Evolutionary conservation across 2,797 vertebrate species (phyloP).

Genomic region (Rhincodon typus): DNA sequence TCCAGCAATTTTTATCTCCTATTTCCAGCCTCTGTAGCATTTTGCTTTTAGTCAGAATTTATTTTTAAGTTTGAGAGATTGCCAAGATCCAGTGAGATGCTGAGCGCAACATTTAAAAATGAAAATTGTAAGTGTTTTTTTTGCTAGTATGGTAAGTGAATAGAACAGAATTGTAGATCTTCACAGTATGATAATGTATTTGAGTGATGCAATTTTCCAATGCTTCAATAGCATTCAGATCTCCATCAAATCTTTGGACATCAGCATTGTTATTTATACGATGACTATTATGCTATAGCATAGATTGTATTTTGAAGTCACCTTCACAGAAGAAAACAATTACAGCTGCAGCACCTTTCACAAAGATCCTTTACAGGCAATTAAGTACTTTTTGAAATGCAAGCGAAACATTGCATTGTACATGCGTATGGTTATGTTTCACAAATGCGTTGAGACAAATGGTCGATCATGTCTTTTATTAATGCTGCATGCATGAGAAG

Average conservation of each 20-base stretch:
- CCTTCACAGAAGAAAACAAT: background rate
- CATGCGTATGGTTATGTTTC: background rate
- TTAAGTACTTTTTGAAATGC: background rate
- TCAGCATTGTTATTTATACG: background rate
- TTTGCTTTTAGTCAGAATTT: background rate
- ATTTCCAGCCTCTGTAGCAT: background rate
- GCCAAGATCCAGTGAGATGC: background rate
- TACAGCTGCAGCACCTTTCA: background rate
- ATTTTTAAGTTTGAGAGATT: background rate
- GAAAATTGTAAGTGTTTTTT: background rate
- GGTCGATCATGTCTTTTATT: background rate
- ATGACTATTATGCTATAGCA: background rate
- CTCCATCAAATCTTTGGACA: background rate
- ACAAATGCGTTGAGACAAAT: background rate
- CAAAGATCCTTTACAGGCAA: background rate
- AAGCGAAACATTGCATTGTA: background rate
- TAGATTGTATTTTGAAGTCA: background rate
- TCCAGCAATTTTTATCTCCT: no score
- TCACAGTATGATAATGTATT: background rate
- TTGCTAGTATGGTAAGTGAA: background rate
- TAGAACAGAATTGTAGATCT: background rate
- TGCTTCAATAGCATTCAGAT: background rate
- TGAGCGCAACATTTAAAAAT: background rate
- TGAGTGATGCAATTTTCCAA: background rate
- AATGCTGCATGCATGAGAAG: background rate